Evolutionary conservation across 2,113 vertebrate species (phyloP).

Genomic region (Ophiodon elongatus): DNA sequence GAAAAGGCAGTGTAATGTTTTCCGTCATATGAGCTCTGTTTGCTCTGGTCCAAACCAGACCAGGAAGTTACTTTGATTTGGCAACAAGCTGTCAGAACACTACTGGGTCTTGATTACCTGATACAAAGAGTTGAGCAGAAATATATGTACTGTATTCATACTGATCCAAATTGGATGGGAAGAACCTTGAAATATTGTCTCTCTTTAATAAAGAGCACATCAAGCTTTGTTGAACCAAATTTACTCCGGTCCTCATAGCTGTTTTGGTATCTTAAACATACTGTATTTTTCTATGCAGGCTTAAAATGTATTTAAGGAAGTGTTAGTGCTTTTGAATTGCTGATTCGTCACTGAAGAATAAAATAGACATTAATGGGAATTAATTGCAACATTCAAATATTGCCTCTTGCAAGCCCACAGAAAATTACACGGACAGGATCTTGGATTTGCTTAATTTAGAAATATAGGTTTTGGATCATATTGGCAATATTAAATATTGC

Average conservation of each 20-base stretch:
- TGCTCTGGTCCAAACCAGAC: conserved; percentile 7
- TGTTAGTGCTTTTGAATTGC: conserved; percentile 11
- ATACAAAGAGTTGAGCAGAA: background rate
- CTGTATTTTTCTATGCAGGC: background rate
- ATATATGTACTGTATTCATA: background rate
- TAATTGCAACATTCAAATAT: conserved; percentile 31
- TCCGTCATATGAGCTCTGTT: background rate
- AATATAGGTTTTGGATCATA: conserved; percentile 27
- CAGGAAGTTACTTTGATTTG: background rate
- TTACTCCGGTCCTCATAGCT: background rate
- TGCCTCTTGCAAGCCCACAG: background rate
- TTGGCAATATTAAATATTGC: background rate
- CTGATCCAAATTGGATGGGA: background rate
- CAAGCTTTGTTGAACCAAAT: conserved; percentile 25
- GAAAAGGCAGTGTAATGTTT: conserved; percentile 4
- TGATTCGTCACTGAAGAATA: conserved; percentile 12
- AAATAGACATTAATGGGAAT: conserved; percentile 22
- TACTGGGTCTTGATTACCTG: background rate
- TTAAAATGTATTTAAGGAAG: conserved; percentile 27
- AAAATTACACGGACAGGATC: conserved; percentile 21
- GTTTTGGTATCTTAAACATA: background rate
- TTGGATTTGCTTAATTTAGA: conserved; percentile 32
- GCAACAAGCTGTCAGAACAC: background rate
- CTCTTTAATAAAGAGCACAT: conserved; percentile 3
- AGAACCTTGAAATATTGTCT: conserved; percentile 10